These are phyloP conservation scores for Zaprionus kolodkinae DNA, from an alignment of 1,140 invertebrate species.

Conservation along the genomic window DNA sequence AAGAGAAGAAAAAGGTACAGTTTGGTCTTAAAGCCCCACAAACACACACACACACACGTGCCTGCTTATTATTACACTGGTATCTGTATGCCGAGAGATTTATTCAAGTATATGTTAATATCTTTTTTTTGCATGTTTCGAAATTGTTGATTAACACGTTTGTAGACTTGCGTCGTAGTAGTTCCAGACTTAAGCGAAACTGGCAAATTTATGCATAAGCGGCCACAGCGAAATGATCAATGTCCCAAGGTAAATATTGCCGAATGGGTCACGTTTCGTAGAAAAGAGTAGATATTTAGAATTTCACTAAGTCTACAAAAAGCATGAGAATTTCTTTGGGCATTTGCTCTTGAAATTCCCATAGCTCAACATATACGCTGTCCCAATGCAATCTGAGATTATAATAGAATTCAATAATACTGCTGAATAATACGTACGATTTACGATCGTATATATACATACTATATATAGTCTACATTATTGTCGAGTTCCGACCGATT, in stretches of 20 bases:
- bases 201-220: background rate
- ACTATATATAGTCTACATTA: too few relatives aligned
- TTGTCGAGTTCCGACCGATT: background rate
- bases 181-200: background rate
- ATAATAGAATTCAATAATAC: background rate
- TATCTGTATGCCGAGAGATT: background rate
- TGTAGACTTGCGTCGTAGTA: conserved; percentile 4
- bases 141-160: conserved; percentile 9
- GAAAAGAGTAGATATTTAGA: background rate
- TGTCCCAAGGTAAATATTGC: background rate
- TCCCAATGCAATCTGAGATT: too few relatives aligned
- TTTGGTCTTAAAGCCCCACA: background rate
- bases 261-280: background rate
- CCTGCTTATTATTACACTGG: background rate
- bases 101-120: background rate
- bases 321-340: too few relatives aligned
- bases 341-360: too few relatives aligned
- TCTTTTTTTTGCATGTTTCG: background rate
- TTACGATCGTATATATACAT: background rate
- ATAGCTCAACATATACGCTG: too few relatives aligned
- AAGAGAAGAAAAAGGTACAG: background rate
- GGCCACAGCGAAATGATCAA: background rate
- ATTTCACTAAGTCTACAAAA: too few relatives aligned
- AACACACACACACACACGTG: background rate
- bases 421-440: background rate